Evolutionary conservation across 2,113 vertebrate genomes (phyloP).

Genomic region (Leuciscus idus): DNA sequence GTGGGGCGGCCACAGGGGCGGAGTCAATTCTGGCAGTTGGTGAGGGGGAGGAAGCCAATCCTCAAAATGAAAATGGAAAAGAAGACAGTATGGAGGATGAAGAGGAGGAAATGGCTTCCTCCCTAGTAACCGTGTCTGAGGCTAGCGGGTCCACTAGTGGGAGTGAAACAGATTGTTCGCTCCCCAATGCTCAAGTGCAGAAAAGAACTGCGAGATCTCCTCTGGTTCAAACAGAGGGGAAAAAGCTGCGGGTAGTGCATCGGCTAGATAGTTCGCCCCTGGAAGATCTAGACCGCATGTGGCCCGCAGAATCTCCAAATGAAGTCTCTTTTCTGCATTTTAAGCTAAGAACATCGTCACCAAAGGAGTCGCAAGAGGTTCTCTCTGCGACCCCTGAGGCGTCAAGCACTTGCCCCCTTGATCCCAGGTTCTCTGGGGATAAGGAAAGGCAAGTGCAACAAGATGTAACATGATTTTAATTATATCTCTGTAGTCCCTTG

Average conservation of each 20-base stretch:
- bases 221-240: neutral
- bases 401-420: too few relatives aligned
- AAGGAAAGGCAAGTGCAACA: too few relatives aligned
- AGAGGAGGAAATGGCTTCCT: neutral
- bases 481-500: too few relatives aligned
- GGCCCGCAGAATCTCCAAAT: neutral
- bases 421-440: too few relatives aligned
- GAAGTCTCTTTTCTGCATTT: neutral
- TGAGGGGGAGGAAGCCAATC: neutral
- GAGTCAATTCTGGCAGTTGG: too few relatives aligned
- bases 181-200: neutral
- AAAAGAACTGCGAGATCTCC: constrained; percentile 31
- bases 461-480: too few relatives aligned
- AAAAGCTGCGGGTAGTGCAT: too few relatives aligned
- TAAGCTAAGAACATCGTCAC: neutral
- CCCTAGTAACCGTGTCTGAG: neutral
- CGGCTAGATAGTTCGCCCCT: too few relatives aligned
- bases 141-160: neutral
- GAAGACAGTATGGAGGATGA: neutral
- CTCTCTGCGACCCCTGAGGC: neutral
- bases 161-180: accelerated
- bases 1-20: neutral
- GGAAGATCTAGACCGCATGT: neutral
- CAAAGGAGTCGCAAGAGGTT: neutral
- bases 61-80: too few relatives aligned